Percentiles rank a stretch among this genome's conserved stretches.
Conservation (phyloP, 2,113 vertebrate genomes). For the Hyla sarda region DNA sequence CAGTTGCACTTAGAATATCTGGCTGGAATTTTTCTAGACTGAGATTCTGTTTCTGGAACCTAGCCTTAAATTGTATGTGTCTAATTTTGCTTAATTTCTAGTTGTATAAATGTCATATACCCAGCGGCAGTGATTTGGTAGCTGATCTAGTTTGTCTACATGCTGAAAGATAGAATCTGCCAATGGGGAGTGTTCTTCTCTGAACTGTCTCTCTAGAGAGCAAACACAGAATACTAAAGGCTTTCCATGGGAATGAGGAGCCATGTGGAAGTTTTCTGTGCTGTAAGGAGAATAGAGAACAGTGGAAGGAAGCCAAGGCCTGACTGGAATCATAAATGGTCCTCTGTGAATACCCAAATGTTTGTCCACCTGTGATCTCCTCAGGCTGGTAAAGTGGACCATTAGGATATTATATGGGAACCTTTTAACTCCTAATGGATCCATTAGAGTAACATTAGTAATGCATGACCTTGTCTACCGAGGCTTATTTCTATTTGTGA, state of each 20-base stretch:
- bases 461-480: conserved; percentile 2
- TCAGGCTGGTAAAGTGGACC: neutral
- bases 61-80: too few relatives aligned
- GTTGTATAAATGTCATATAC: too few relatives aligned
- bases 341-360: conserved; percentile 1
- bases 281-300: neutral
- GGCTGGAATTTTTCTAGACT: too few relatives aligned
- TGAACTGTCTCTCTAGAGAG: neutral
- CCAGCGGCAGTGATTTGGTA: too few relatives aligned
- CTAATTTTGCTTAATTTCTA: too few relatives aligned
- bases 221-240: neutral
- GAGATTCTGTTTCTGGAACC: too few relatives aligned
- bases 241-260: neutral
- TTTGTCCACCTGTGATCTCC: neutral
- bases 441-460: conserved; percentile 13
- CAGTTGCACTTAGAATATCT: too few relatives aligned
- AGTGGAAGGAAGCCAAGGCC: neutral
- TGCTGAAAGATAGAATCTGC: neutral
- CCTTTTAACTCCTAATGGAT: conserved; percentile 3
- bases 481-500: neutral
- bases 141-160: neutral
- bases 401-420: neutral
- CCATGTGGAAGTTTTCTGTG: neutral
- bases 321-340: neutral
- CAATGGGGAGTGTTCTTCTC: neutral